Conservation (phyloP, 2,797 vertebrate species). For the Girardinus metallicus region DNA sequence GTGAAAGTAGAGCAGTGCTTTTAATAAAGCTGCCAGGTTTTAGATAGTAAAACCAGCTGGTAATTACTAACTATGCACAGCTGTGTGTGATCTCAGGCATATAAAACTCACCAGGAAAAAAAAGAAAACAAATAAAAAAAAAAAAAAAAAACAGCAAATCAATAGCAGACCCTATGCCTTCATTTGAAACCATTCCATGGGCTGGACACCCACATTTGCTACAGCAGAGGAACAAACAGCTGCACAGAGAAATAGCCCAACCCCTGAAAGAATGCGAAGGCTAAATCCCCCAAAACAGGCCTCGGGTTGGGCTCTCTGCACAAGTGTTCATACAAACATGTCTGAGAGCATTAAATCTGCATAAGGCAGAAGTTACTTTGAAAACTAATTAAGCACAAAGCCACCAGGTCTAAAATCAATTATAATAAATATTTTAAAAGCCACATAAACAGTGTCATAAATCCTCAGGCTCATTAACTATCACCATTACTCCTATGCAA, state of each 20-base stretch:
- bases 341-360: constrained; percentile 26
- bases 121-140: constrained; percentile 7
- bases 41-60: constrained; percentile 19
- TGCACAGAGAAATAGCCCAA: constrained; percentile 63
- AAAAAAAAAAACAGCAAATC: constrained; percentile 7
- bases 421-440: background rate
- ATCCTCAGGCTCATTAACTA: background rate
- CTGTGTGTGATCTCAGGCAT: constrained; percentile 31
- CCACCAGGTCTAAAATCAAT: constrained; percentile 2
- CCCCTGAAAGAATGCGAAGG: constrained; percentile 66
- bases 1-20: background rate
- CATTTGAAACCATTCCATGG: constrained; percentile 54
- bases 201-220: constrained; percentile 61
- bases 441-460: constrained; percentile 17
- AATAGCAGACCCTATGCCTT: constrained; percentile 32
- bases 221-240: constrained; percentile 62
- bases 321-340: constrained; percentile 44
- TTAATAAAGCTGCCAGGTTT: constrained; percentile 6
- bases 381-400: constrained; percentile 2
- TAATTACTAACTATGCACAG: constrained; percentile 41
- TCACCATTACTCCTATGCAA: background rate
- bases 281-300: constrained; percentile 66
- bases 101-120: background rate
- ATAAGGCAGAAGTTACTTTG: constrained; percentile 5
- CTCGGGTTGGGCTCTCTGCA: constrained; percentile 45